phyloP scores from a whole-genome alignment of 2,797 vertebrate species.

The Huso huso region DNA sequence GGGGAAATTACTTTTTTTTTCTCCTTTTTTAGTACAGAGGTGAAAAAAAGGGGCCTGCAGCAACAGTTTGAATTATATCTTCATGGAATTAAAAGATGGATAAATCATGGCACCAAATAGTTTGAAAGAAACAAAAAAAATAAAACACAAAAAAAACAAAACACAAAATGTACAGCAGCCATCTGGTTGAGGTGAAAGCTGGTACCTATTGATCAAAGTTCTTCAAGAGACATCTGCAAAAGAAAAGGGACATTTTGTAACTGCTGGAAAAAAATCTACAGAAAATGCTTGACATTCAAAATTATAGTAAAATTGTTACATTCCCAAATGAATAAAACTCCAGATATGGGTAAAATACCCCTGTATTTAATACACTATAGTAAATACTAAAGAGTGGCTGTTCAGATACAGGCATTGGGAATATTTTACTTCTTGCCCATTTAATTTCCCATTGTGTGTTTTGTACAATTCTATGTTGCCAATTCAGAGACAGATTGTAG shows the following conservation, averaged over 20 bases:
- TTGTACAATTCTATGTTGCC: no score
- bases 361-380: no score
- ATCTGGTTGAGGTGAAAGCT: conserved; percentile 63
- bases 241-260: not conserved
- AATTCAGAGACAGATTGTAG: no score
- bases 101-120: conserved; percentile 61
- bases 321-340: no score
- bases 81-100: conserved; percentile 44
- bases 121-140: conserved; percentile 37
- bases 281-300: no score
- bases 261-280: no score
- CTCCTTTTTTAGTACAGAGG: conserved; percentile 30
- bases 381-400: no score
- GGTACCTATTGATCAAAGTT: conserved; percentile 48
- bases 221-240: conserved; percentile 85
- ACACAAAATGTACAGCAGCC: conserved; percentile 57
- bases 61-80: conserved; percentile 47
- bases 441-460: no score
- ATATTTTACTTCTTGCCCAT: no score
- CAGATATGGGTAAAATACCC: no score
- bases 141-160: conserved; percentile 33
- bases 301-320: no score
- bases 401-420: no score
- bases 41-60: conserved; percentile 45
- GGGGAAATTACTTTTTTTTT: conserved; percentile 33